These are phyloP conservation scores for Platalea minor DNA, from an alignment of 2,797 vertebrate genomes.

Conservation along the genomic window DNA sequence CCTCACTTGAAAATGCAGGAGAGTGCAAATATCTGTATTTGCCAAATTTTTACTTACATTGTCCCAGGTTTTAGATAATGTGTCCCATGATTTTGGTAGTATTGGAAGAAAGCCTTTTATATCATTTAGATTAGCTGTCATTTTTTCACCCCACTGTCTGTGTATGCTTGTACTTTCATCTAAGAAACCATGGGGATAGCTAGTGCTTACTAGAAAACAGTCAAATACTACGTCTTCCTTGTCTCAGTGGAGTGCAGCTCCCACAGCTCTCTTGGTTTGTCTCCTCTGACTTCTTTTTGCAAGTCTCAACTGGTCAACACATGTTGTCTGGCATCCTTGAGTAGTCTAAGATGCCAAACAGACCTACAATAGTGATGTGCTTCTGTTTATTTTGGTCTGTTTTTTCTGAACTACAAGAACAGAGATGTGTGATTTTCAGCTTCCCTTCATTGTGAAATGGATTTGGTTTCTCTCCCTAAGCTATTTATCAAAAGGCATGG, in stretches of 20 bases:
- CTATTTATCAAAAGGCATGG: background rate
- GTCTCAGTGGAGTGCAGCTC: background rate
- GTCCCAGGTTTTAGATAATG: background rate
- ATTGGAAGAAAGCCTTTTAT: background rate
- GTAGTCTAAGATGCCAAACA: background rate
- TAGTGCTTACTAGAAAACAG: background rate
- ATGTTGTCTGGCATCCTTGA: background rate
- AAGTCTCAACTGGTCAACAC: background rate
- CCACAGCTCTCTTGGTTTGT: background rate
- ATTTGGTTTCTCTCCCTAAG: background rate
- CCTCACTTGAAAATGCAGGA: background rate
- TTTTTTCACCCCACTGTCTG: background rate
- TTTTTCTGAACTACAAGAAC: background rate
- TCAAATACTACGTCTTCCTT: background rate
- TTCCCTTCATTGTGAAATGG: background rate
- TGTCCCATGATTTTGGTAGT: background rate
- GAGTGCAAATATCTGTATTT: background rate
- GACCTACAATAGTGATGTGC: background rate
- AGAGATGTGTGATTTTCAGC: background rate
- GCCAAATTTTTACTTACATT: background rate
- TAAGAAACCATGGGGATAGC: background rate
- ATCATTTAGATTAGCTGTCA: background rate
- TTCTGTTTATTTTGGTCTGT: background rate
- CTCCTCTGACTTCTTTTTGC: background rate
- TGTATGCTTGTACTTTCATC: background rate